Evolutionary conservation across 2,797 vertebrate species (phyloP).

Genomic region (Mionectes olivaceus): DNA sequence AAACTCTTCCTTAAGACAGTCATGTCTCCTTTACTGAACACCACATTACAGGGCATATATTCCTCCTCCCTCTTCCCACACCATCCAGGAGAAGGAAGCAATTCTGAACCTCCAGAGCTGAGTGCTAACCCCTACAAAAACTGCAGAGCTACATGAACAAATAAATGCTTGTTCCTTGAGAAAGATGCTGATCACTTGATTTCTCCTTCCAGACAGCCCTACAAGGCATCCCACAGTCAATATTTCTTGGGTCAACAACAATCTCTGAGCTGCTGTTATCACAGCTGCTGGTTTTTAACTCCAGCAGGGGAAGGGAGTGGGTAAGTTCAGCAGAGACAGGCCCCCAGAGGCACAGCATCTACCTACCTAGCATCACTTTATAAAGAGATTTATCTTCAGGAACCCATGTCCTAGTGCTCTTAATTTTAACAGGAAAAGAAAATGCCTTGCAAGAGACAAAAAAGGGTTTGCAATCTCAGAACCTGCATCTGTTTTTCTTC

Average conservation of each 20-base stretch:
- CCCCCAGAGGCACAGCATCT: background rate
- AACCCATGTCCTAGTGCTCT: background rate
- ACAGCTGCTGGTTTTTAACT: background rate
- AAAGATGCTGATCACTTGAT: background rate
- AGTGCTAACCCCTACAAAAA: background rate
- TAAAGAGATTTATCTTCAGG: background rate
- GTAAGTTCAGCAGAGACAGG: background rate
- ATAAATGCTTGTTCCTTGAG: background rate
- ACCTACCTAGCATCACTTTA: background rate
- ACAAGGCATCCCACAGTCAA: background rate
- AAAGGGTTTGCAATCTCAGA: background rate
- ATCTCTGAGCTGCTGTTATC: background rate
- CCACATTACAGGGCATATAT: accelerated
- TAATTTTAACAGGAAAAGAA: background rate
- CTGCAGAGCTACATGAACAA: accelerated
- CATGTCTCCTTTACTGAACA: accelerated
- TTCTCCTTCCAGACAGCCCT: background rate
- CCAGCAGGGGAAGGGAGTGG: background rate
- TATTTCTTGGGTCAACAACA: background rate
- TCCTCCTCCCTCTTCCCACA: background rate
- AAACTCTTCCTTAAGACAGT: background rate
- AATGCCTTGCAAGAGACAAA: background rate
- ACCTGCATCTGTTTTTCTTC: background rate
- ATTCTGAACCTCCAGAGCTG: background rate
- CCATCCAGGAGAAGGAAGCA: accelerated